Conservation (phyloP, 2,113 vertebrate genomes). For the Mobula birostris region DNA sequence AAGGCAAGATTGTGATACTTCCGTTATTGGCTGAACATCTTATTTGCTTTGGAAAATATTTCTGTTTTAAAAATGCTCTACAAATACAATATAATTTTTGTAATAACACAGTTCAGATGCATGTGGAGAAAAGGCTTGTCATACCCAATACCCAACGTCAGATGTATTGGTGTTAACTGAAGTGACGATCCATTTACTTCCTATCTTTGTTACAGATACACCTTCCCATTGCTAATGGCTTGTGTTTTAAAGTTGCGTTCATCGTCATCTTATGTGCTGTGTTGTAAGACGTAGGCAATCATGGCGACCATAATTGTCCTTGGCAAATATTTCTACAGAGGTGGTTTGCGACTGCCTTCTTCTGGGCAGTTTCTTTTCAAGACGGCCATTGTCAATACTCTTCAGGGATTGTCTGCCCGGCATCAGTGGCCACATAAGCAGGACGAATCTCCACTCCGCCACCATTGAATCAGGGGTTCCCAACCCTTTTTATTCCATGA, state of each 20-base stretch:
- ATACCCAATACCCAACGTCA: slow-evolving; percentile 1
- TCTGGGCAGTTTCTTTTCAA: too few species aligned
- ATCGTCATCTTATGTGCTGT: too few species aligned
- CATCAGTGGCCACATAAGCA: too few species aligned
- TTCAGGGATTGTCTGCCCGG: too few species aligned
- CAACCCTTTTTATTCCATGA: too few species aligned
- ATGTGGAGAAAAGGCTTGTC: not conserved
- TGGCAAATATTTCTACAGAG: too few species aligned
- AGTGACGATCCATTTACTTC: not conserved
- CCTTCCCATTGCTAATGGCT: not conserved
- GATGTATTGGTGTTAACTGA: not conserved
- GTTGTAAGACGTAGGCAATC: too few species aligned
- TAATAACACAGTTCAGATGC: not conserved
- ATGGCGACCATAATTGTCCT: too few species aligned
- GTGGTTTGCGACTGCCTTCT: too few species aligned
- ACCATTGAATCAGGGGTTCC: too few species aligned
- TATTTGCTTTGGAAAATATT: not conserved
- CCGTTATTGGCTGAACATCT: not conserved
- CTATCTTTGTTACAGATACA: not conserved
- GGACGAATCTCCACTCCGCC: too few species aligned
- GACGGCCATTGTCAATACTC: too few species aligned
- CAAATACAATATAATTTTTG: not conserved
- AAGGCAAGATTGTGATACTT: not conserved
- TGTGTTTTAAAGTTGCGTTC: not conserved
- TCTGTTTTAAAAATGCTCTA: not conserved